Evolutionary conservation across 2,113 vertebrate species (phyloP).

Genomic region (Balaeniceps rex): DNA sequence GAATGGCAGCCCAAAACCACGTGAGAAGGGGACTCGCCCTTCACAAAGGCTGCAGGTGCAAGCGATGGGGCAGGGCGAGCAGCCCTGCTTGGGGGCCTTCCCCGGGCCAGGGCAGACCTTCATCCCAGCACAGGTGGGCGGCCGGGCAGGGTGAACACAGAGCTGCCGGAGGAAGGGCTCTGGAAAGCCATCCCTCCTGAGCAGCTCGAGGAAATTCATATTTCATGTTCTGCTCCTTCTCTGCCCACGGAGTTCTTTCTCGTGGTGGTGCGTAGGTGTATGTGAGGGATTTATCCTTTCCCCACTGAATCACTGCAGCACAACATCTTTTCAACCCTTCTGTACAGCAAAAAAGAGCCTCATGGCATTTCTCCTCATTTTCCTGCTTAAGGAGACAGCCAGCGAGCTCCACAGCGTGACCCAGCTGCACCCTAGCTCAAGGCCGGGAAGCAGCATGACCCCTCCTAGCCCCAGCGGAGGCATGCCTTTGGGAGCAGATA

Average conservation of each 20-base stretch:
- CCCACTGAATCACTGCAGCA: slow-evolving; percentile 68
- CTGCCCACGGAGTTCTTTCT: slow-evolving; percentile 65
- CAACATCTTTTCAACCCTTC: slow-evolving; percentile 65
- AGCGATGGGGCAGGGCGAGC: not conserved
- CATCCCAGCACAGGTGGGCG: fast-evolving
- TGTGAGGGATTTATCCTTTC: slow-evolving; percentile 66
- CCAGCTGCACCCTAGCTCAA: not conserved
- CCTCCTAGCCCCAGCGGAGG: fast-evolving
- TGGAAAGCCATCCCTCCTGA: not conserved
- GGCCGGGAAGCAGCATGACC: not conserved
- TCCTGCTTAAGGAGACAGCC: not conserved
- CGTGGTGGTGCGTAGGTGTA: slow-evolving; percentile 61
- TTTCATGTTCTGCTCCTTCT: slow-evolving; percentile 61
- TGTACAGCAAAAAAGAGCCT: slow-evolving; percentile 31
- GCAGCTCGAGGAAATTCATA: slow-evolving; percentile 45
- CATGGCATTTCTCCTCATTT: not conserved
- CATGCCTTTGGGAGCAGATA: too few relatives aligned
- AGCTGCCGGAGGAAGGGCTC: not conserved
- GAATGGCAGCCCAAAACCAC: not conserved
- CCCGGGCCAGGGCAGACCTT: not conserved
- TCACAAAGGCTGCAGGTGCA: not conserved
- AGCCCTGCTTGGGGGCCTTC: not conserved
- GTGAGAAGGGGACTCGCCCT: not conserved
- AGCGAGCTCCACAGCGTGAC: fast-evolving
- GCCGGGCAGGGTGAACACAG: not conserved